These are phyloP conservation scores for Lampris incognitus DNA, from an alignment of 2,113 vertebrate species.

Conservation along the genomic window DNA sequence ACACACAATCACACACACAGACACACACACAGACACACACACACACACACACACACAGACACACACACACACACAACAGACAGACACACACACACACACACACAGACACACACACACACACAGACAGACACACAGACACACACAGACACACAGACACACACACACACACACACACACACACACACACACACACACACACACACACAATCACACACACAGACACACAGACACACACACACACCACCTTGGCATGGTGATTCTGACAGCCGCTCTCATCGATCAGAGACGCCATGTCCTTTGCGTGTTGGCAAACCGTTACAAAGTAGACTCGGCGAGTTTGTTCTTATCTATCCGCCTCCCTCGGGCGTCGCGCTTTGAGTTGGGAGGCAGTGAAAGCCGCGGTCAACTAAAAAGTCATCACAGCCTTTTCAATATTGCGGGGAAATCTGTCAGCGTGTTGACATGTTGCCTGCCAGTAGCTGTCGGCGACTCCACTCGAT, in stretches of 20 bases:
- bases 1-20: constrained; percentile 16
- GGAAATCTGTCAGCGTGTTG: constrained; percentile 72
- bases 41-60: too few species aligned
- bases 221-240: neutral
- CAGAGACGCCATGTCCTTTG: constrained; percentile 66
- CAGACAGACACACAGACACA: neutral
- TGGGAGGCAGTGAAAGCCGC: constrained; percentile 52
- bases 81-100: neutral
- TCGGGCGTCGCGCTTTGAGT: constrained; percentile 55
- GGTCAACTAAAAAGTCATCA: constrained; percentile 78
- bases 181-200: neutral
- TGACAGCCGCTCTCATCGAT: constrained; percentile 69
- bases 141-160: too few species aligned
- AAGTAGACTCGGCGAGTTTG: constrained; percentile 58
- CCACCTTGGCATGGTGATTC: constrained; percentile 43
- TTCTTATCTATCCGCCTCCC: constrained; percentile 65
- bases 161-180: constrained; percentile 7
- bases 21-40: neutral
- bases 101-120: neutral
- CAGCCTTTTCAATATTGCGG: constrained; percentile 64
- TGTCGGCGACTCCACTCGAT: constrained; percentile 70
- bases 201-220: too few species aligned
- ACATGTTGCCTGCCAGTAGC: constrained; percentile 73
- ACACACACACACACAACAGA: neutral
- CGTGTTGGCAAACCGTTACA: constrained; percentile 61